Percentiles rank a stretch among this genome's conserved stretches.
These are phyloP conservation scores for Grapholita molesta DNA, from an alignment of 1,140 invertebrate genomes.

Conservation along the genomic window DNA sequence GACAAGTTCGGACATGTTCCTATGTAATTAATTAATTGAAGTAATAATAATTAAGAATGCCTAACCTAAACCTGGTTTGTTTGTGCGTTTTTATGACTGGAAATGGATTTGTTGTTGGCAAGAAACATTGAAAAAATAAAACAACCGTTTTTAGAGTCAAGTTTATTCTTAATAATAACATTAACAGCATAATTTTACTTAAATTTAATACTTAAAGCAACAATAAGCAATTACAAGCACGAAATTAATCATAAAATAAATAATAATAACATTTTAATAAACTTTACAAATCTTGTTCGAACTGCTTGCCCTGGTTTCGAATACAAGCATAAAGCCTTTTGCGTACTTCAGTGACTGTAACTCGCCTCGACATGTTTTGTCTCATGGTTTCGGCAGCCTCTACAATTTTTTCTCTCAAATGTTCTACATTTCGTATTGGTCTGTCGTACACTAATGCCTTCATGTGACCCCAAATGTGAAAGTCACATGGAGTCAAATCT, in stretches of 20 bases:
- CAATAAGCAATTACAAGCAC: neutral
- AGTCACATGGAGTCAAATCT: no score
- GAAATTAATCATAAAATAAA: neutral
- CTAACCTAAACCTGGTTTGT: neutral
- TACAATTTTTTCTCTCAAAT: neutral
- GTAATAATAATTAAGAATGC: neutral
- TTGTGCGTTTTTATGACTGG: neutral
- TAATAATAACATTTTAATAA: neutral
- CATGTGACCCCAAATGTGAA: no score
- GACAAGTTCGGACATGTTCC: neutral
- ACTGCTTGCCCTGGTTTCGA: neutral
- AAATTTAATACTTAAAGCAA: neutral
- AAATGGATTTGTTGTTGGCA: neutral
- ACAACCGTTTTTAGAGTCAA: neutral
- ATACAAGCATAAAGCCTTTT: neutral
- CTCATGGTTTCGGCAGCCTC: neutral
- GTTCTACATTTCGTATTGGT: neutral
- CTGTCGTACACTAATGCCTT: no score
- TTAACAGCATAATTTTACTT: neutral
- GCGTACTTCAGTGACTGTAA: neutral
- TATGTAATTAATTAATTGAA: neutral
- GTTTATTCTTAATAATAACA: neutral
- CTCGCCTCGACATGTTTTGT: neutral
- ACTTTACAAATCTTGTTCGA: neutral
- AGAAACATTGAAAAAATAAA: neutral